Base-by-base conservation (phyloP, 2,888 invertebrate species). In the Drosophila cognata region DNA sequence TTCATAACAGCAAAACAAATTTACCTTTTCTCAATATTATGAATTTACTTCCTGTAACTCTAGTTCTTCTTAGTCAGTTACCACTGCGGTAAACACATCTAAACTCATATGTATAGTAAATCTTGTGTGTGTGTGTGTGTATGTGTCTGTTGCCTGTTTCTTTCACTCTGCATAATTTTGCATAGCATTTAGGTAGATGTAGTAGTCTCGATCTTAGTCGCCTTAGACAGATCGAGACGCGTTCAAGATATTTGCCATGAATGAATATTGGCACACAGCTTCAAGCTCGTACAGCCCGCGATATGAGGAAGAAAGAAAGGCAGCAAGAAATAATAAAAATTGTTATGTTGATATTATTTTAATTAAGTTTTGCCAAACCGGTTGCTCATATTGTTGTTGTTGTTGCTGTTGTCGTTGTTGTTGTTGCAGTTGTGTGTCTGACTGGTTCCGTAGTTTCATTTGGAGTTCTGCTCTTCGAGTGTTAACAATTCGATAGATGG, bases 311-410 rank as follows among this genome's bases (percentile, higher is more conserved):
- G 75, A 75, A 73, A 77, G 74, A 70, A 77, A 81, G 69, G 70
- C 64, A 76, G 53, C 53, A 43, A 67, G 78, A 77, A 65, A 74
- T 67, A 81, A 79, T 81, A 79, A 86, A 91, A 90, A 89, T 91
- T 91, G 90, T 88, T 91, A 88, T 91, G 88, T 84, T 89, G 88
- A 84, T 90, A 91, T 91, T 91, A 90, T 91, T 91, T 91, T 91
- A 91, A 91, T 91, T 91, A 91, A 91, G 91, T 91, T 88, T 87
- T 81, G 82, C 86, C 68, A 73, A 89, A 91, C 91, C 91, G 90
- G 90, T 91, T 91, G 71, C 31, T 58, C 59, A 67, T 71, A 70
- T 62, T 72, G 66, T 41, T 61, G 64, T 67, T 70, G 73, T 61
- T 67, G 65, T 38, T 63, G 59, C 33, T n/a, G 51, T 1, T 64